phyloP scores from a whole-genome alignment of 2,888 invertebrate species.

The Dicyrtoma fusca region DNA sequence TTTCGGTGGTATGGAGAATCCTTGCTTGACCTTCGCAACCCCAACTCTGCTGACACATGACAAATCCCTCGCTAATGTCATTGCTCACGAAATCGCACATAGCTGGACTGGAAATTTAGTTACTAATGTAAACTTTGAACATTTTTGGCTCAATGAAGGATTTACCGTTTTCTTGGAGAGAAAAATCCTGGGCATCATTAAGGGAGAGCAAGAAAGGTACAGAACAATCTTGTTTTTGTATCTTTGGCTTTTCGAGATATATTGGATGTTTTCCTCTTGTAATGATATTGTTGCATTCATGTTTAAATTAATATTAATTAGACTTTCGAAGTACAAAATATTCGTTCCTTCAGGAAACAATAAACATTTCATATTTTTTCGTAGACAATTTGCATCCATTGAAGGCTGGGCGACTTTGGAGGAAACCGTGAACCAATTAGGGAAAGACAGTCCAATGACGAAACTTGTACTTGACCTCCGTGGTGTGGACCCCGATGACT shows the following conservation, averaged over 20 bases:
- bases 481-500: conserved; percentile 86
- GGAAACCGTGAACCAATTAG: conserved; percentile 72
- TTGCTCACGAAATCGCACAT: conserved; percentile 94
- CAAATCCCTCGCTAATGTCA: conserved; percentile 83
- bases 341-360: too few species aligned
- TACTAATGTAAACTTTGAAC: conserved; percentile 88
- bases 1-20: conserved; percentile 91
- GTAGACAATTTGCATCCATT: conserved; percentile 76
- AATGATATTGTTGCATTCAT: too few species aligned
- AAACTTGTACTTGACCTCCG: conserved; percentile 75
- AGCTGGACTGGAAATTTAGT: conserved; percentile 95
- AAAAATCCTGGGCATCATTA: conserved; percentile 76
- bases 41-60: conserved; percentile 66
- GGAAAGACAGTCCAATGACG: conserved; percentile 71
- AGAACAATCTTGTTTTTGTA: too few species aligned
- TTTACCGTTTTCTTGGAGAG: conserved; percentile 89
- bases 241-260: too few species aligned
- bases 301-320: too few species aligned
- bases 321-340: too few species aligned
- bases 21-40: conserved; percentile 88
- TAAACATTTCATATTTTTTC: too few species aligned
- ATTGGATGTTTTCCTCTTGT: too few species aligned
- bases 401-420: conserved; percentile 75
- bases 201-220: conserved; percentile 64
- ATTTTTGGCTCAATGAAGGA: conserved; percentile 97